Evolutionary conservation across 2,797 vertebrate species (phyloP).

Genomic region (Anguilla anguilla): DNA sequence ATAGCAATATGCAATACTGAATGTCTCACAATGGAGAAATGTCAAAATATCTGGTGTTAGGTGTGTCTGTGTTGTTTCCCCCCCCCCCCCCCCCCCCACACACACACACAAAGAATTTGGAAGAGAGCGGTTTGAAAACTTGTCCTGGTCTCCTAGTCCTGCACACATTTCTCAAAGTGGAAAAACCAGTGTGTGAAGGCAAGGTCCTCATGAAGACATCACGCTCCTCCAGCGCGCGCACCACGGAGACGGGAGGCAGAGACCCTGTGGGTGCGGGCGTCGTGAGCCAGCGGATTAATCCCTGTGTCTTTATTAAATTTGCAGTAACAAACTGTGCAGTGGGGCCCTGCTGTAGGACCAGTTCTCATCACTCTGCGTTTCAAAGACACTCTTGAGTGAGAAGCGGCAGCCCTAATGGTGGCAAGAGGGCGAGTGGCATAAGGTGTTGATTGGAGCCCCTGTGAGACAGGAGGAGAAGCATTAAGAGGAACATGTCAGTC

Average conservation of each 20-base stretch:
- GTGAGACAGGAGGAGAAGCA: constrained; percentile 18
- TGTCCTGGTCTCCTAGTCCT: neutral
- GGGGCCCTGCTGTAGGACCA: constrained; percentile 38
- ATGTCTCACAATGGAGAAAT: neutral
- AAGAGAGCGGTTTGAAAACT: neutral
- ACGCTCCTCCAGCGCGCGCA: constrained; percentile 32
- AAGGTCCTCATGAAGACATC: constrained; percentile 49
- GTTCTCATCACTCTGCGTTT: constrained; percentile 29
- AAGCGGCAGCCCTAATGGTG: constrained; percentile 34
- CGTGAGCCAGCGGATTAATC: constrained; percentile 52
- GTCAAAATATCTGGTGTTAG: neutral
- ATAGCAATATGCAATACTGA: neutral
- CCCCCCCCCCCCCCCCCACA: too few species aligned
- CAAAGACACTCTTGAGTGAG: constrained; percentile 13
- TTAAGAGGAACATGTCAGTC: constrained; percentile 6
- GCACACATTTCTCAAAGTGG: neutral
- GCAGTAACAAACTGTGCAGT: constrained; percentile 44
- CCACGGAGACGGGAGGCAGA: constrained; percentile 32
- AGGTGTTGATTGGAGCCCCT: constrained; percentile 38
- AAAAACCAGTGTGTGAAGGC: neutral
- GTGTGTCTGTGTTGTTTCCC: neutral
- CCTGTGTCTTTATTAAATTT: constrained; percentile 53
- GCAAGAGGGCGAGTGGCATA: constrained; percentile 35
- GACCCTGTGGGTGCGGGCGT: constrained; percentile 37
- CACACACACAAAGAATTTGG: too few species aligned